These are phyloP conservation scores for Dexiosoma caninum DNA, from an alignment of 2,888 invertebrate species.

Conservation along the genomic window DNA sequence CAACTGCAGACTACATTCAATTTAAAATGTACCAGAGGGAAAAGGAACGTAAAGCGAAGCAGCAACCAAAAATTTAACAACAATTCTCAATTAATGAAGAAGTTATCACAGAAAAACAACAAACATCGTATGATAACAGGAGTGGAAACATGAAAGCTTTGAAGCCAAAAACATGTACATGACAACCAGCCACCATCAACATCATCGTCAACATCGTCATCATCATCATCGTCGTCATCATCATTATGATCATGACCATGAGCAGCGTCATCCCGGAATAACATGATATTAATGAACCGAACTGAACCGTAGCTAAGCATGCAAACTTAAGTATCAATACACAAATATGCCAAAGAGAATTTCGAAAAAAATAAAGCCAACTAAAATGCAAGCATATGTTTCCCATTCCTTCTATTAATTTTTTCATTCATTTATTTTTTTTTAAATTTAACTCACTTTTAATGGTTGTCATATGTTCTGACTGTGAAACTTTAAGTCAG, in stretches of 20 bases:
- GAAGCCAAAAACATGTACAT: slow-evolving; percentile 40
- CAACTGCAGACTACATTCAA: slow-evolving; percentile 46
- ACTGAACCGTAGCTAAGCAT: slow-evolving; percentile 59
- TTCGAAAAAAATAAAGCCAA: slow-evolving; percentile 22
- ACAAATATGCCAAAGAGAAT: slow-evolving; percentile 33
- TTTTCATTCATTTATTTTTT: too few relatives aligned
- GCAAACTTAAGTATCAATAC: slow-evolving; percentile 50
- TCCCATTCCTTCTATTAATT: slow-evolving; percentile 11
- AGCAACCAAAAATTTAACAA: slow-evolving; percentile 67
- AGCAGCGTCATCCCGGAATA: slow-evolving; percentile 40
- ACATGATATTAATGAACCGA: slow-evolving; percentile 54
- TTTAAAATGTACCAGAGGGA: slow-evolving; percentile 28
- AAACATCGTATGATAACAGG: slow-evolving; percentile 63
- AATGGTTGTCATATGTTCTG: slow-evolving; percentile 58
- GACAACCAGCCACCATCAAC: slow-evolving; percentile 36
- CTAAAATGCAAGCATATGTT: slow-evolving; percentile 48
- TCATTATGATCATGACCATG: neutral
- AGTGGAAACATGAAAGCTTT: slow-evolving; percentile 65
- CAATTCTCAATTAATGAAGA: slow-evolving; percentile 77
- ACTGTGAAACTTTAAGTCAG: slow-evolving; percentile 10
- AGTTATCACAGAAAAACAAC: slow-evolving; percentile 65
- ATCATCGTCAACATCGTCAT: neutral
- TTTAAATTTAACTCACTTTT: neutral
- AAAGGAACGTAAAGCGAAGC: slow-evolving; percentile 8
- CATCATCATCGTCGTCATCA: slow-evolving; percentile 20